Percentiles rank a stretch among this genome's conserved stretches.
Evolutionary conservation across 1,140 invertebrate species (phyloP).

Genomic region (Apis cerana): DNA sequence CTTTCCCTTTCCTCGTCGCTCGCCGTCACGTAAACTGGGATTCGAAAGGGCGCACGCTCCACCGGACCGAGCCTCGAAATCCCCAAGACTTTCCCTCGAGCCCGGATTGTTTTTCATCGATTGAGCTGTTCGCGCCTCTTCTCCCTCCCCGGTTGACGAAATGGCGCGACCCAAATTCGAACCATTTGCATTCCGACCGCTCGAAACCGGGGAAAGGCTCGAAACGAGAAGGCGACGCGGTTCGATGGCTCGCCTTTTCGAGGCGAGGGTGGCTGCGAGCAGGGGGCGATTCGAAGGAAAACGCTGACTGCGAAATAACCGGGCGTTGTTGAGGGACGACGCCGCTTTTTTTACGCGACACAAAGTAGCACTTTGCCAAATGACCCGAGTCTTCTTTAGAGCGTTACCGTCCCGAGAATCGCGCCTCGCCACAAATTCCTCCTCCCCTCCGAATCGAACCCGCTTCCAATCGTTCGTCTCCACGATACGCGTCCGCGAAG

Average conservation of each 20-base stretch:
- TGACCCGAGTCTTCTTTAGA: slow-evolving; percentile 79
- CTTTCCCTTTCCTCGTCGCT: background rate
- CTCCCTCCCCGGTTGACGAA: background rate
- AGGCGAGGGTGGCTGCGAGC: no score
- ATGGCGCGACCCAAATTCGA: background rate
- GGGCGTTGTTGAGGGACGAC: slow-evolving; percentile 65
- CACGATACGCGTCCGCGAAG: slow-evolving; percentile 14
- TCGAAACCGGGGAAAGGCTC: background rate
- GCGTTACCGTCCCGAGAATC: slow-evolving; percentile 53
- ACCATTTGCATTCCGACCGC: background rate
- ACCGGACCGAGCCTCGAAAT: background rate
- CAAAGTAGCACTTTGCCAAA: slow-evolving; percentile 82
- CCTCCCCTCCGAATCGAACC: slow-evolving; percentile 45
- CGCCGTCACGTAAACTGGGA: background rate
- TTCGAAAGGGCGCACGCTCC: slow-evolving; percentile 1
- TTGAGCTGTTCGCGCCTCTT: background rate
- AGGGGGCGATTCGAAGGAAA: slow-evolving; percentile 58
- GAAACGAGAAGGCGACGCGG: slow-evolving; percentile 18
- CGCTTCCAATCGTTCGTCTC: slow-evolving; percentile 22
- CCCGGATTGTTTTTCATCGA: slow-evolving; percentile 10
- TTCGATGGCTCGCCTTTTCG: slow-evolving; percentile 2
- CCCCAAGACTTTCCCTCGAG: background rate
- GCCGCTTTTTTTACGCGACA: slow-evolving; percentile 77
- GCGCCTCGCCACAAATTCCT: slow-evolving; percentile 47
- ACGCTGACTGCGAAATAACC: slow-evolving; percentile 75